Evolutionary conservation across 2,888 invertebrate genomes (phyloP).

Genomic region (Zeuzera pyrina): DNA sequence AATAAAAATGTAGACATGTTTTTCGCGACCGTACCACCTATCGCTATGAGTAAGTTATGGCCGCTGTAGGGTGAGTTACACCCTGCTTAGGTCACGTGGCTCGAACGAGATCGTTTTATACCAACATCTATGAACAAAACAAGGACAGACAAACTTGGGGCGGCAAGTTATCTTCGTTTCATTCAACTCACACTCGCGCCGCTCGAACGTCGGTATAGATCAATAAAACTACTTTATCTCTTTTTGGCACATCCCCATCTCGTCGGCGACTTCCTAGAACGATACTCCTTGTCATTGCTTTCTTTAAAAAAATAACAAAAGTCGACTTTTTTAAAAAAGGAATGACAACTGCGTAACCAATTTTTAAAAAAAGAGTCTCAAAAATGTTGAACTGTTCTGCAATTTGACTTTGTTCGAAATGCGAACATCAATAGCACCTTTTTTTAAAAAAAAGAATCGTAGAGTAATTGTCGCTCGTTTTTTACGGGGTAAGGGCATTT

Average conservation of each 20-base stretch:
- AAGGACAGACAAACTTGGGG: conserved; percentile 57
- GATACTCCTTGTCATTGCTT: conserved; percentile 48
- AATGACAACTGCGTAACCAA: conserved; percentile 3
- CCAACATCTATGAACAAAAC: conserved; percentile 32
- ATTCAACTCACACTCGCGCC: conserved; percentile 72
- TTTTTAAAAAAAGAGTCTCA: conserved; percentile 3
- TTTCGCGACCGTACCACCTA: conserved; percentile 69
- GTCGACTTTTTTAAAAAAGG: conserved; percentile 12
- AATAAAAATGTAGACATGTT: conserved; percentile 47
- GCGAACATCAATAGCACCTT: conserved; percentile 17
- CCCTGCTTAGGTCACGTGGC: conserved; percentile 73
- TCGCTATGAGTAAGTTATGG: conserved; percentile 73
- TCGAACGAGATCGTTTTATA: conserved; percentile 46
- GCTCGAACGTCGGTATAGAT: conserved; percentile 73
- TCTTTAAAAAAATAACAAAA: conserved; percentile 35
- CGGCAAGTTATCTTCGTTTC: conserved; percentile 74
- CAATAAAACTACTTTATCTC: conserved; percentile 76
- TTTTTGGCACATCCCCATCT: conserved; percentile 74
- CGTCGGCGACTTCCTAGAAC: conserved; percentile 65
- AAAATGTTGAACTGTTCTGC: conserved; percentile 21
- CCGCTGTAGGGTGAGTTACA: conserved; percentile 72
- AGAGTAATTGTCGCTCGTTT: conserved; percentile 54
- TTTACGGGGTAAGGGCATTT: conserved; percentile 49
- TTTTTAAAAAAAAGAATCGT: conserved; percentile 36
- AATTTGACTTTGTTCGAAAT: conserved; percentile 25